Conservation (phyloP, 2,797 vertebrate genomes). For the Fratercula arctica region DNA sequence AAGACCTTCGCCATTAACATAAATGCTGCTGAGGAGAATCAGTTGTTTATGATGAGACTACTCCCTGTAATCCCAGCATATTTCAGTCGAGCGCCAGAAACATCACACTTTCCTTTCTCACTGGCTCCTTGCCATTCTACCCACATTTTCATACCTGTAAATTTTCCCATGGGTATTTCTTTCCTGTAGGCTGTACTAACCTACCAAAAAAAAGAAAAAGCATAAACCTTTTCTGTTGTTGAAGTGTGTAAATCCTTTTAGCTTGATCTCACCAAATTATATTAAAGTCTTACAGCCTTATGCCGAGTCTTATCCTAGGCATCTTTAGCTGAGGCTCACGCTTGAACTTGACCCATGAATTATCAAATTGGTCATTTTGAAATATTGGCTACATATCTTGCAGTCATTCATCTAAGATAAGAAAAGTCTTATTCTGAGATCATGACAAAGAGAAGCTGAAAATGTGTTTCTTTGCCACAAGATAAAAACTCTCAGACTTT, state of each 20-base stretch:
- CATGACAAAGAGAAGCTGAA: neutral
- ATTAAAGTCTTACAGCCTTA: neutral
- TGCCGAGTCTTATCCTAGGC: fast-evolving
- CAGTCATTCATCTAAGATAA: neutral
- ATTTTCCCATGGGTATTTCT: neutral
- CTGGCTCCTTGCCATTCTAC: neutral
- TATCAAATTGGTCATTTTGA: neutral
- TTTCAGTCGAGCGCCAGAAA: neutral
- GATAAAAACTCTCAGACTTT: neutral
- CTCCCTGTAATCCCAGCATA: neutral
- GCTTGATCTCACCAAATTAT: neutral
- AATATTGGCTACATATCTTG: neutral
- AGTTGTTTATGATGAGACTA: neutral
- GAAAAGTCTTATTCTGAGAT: neutral
- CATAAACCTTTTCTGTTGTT: neutral
- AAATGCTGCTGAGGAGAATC: neutral
- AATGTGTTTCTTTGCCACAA: neutral
- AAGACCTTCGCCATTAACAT: neutral
- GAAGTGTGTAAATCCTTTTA: neutral
- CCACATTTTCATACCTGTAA: neutral
- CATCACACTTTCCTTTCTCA: neutral
- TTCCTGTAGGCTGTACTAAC: neutral
- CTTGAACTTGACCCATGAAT: neutral
- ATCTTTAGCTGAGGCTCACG: neutral
- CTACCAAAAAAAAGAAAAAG: neutral